phyloP scores from a whole-genome alignment of 2,113 vertebrate species.

The Paramisgurnus dabryanus region DNA sequence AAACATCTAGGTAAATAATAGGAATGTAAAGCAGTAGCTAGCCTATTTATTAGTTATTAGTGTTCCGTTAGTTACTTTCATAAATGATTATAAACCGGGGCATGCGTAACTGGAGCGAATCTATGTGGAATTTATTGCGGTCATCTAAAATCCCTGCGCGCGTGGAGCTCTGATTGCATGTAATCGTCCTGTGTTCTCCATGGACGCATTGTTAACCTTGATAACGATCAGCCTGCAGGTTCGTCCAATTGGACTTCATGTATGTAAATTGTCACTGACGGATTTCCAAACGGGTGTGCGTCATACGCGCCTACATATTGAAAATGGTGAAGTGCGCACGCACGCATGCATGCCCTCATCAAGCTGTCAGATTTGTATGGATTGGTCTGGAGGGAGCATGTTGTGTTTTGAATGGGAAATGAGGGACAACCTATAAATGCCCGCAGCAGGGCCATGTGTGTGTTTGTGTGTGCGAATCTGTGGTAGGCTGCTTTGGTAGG shows the following conservation, averaged over 20 bases:
- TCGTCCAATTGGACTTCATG: neutral
- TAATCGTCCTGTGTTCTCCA: conserved; percentile 19
- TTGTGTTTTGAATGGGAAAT: conserved; percentile 51
- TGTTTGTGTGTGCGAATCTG: conserved; percentile 21
- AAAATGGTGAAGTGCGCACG: neutral
- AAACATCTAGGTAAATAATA: neutral
- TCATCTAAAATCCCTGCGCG: conserved; percentile 3
- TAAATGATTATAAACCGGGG: conserved; percentile 10
- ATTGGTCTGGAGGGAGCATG: conserved; percentile 40
- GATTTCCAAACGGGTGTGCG: neutral
- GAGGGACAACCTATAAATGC: conserved; percentile 42
- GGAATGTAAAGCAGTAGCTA: conserved; percentile 16
- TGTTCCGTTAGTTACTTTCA: neutral
- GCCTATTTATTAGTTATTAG: neutral
- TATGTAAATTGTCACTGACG: neutral
- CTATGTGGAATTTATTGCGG: conserved; percentile 18
- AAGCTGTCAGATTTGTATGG: conserved; percentile 37
- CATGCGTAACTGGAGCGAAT: conserved; percentile 4
- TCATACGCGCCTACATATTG: neutral
- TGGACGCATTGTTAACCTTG: conserved; percentile 16
- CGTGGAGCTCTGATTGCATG: conserved; percentile 30
- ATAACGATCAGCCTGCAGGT: conserved; percentile 11
- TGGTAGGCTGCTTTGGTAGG: neutral
- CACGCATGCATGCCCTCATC: conserved; percentile 23
- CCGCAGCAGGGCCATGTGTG: conserved; percentile 37